phyloP scores from a whole-genome alignment of 2,888 invertebrate genomes.

The Pachydiplax longipennis region DNA sequence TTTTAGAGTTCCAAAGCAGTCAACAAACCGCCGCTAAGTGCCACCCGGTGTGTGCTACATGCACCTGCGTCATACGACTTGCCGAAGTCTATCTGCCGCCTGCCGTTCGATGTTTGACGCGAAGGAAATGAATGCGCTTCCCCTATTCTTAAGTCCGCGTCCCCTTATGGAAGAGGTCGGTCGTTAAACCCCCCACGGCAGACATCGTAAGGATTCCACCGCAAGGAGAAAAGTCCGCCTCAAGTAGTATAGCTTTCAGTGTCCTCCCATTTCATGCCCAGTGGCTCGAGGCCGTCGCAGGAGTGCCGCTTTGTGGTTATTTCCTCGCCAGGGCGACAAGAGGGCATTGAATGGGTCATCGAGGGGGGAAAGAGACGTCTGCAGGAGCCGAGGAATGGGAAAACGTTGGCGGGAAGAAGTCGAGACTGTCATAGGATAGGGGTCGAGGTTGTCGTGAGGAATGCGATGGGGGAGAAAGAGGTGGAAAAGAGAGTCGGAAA shows the following conservation, averaged over 20 bases:
- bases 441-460: background rate
- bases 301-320: background rate
- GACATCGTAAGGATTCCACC: background rate
- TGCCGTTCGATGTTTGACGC: no score
- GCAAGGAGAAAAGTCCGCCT: background rate
- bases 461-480: background rate
- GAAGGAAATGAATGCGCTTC: no score
- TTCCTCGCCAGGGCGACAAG: background rate
- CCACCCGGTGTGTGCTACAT: no score
- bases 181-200: background rate
- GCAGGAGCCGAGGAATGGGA: background rate
- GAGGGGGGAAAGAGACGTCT: background rate
- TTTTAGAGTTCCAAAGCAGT: no score
- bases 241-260: background rate
- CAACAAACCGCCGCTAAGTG: no score
- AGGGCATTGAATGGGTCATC: background rate
- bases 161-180: background rate
- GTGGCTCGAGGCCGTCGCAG: background rate
- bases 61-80: no score
- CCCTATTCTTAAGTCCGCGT: background rate
- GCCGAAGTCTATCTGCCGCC: no score
- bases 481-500: background rate
- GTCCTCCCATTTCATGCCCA: background rate
- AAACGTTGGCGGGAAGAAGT: background rate
- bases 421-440: background rate